Percentiles rank a stretch among this genome's conserved stretches.
Conservation (phyloP, 2,797 vertebrate species). For the Dryobates pubescens region DNA sequence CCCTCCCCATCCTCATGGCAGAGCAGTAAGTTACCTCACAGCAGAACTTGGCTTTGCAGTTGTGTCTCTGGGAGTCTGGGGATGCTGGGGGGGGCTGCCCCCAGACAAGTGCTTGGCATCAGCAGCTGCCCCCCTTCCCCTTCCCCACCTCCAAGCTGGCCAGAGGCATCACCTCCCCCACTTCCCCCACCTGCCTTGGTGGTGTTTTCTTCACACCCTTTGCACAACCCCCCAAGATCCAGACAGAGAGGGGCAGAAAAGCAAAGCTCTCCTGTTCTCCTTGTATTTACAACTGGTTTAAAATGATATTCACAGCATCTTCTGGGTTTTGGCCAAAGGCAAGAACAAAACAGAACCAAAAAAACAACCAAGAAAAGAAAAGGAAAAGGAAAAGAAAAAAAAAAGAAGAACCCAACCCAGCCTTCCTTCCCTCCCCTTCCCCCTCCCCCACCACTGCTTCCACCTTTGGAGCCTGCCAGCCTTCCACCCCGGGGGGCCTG, state of each 20-base stretch:
- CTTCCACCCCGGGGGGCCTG: conserved; percentile 58
- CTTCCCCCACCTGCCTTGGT: conserved; percentile 75
- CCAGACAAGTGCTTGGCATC: conserved; percentile 69
- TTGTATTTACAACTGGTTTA: conserved; percentile 95
- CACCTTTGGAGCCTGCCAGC: conserved; percentile 81
- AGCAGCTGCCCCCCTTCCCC: conserved; percentile 75
- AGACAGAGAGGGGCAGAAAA: conserved; percentile 50
- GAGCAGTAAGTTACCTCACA: conserved; percentile 74
- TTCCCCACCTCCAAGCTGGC: conserved; percentile 63
- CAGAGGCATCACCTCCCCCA: conserved; percentile 75
- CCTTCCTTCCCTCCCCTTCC: too few species aligned
- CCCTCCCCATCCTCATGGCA: conserved; percentile 32
- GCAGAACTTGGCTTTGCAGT: conserved; percentile 70
- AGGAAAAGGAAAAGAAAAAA: not conserved
- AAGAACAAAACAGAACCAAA: not conserved
- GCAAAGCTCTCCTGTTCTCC: conserved; percentile 75
- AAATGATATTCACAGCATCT: conserved; percentile 96
- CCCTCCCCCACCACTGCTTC: conserved; percentile 7
- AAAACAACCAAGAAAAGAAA: not conserved
- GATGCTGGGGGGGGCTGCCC: conserved; percentile 69
- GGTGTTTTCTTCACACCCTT: conserved; percentile 71
- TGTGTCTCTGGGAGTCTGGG: conserved; percentile 75
- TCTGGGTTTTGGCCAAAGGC: conserved; percentile 85
- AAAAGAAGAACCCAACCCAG: too few species aligned
- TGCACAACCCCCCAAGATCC: conserved; percentile 84